Base-by-base conservation (phyloP, 2,113 vertebrate species). In the Pseudorasbora parva region DNA sequence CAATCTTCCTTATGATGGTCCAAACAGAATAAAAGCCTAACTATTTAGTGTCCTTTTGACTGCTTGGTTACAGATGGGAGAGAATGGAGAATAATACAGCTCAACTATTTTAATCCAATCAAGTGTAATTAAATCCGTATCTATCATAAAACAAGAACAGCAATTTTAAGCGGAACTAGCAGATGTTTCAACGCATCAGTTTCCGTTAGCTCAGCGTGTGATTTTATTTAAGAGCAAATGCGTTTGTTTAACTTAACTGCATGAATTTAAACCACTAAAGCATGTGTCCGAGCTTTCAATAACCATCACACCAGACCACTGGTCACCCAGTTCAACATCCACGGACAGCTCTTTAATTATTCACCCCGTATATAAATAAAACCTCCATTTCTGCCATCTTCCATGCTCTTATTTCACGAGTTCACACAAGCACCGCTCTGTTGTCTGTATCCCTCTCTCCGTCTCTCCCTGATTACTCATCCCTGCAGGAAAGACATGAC, bases 391-490 rank as follows among this genome's bases (percentile, higher is more conserved):
- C 56, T 43, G 49, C 5, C 10, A 27, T 47, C n/a, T 85, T 51
- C 47, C 30, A 45, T 9, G 71, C 49, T 69, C 77, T 23, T 19
- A 60, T 57, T 77, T 77, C 23, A 25, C 11, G 17, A 56, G 69
- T 81, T 81, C 56, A 57, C 37, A 81, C 57, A 57, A 76, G 54
- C 59, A 33, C n/a, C 19, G 33, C 62, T 80, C 49, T 74, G 59
- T 8, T 83, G 47, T 66, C 59, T 66, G 66, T 75, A 72, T 64
- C 82, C 30, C 69, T 82, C 69, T 82, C 21, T 66, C 60, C 5
- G 27, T 47, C 49, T 78, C 74, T 27, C 27, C 27, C 74, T 66
- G 75, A 77, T 84, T 84, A 84, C 83, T 84, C 83, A 84, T 84
- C 83, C 75, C 75, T 84, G 75, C 62, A 78, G 75, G 27, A 84